These are phyloP conservation scores for Notocelia uddmanniana DNA, from an alignment of 2,888 invertebrate species.

Conservation along the genomic window DNA sequence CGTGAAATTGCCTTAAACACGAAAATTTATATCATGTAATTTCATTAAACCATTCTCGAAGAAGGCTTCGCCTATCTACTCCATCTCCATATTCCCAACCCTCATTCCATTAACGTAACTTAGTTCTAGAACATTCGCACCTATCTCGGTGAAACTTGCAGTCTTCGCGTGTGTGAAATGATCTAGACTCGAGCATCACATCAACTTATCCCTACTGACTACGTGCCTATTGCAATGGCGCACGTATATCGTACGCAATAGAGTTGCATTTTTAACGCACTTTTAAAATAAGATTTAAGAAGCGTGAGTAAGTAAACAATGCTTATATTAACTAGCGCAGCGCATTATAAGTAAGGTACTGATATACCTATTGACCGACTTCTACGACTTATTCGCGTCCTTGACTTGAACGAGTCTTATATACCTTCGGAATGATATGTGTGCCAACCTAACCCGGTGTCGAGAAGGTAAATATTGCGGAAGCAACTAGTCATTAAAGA, in stretches of 20 bases:
- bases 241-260: background rate
- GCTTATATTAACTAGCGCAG: background rate
- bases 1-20: no score
- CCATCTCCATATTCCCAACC: slow-evolving; percentile 10
- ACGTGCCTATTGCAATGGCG: background rate
- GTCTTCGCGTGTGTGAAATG: slow-evolving; percentile 9
- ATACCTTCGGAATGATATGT: slow-evolving; percentile 14
- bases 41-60: background rate
- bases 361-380: slow-evolving; percentile 18
- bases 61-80: background rate
- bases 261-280: background rate
- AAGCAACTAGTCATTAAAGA: background rate
- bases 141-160: slow-evolving; percentile 27
- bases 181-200: background rate
- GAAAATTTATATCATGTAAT: background rate
- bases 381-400: slow-evolving; percentile 3
- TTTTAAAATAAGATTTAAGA: background rate
- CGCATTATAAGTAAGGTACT: background rate
- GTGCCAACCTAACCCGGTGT: background rate
- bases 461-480: background rate
- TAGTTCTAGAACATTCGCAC: slow-evolving; percentile 23
- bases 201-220: background rate
- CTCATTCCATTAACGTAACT: slow-evolving; percentile 16
- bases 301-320: slow-evolving; percentile 3
- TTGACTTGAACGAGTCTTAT: slow-evolving; percentile 16